Evolutionary conservation across 37 sponge, comb jelly and placozoan species (phyloP), one percentile per base, ranked within the genome.

Genomic region (Halichondria panicea): DNA sequence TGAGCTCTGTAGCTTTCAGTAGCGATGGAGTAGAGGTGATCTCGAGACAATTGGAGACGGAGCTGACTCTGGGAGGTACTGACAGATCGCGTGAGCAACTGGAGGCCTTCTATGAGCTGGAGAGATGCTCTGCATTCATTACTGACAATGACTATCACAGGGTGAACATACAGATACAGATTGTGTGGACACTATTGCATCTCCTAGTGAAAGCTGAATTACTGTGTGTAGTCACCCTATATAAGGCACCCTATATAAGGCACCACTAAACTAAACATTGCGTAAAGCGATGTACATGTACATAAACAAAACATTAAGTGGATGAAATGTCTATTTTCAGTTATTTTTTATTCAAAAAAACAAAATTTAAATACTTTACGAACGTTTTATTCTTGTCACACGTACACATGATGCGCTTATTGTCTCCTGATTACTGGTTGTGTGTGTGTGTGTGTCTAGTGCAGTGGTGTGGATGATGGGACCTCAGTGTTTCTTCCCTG

Each of bases 21-120:
- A 87, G 77, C 50, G 82, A 87, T 55, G 82, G 68, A 0, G 52
- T 32, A 15, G 81, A 67, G 34, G 76, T 79, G 6, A 67, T 87
- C 24, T 43, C 66, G 6, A 68, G 82, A n/a, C 31, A 68, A n/a
- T 28, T 70, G 15, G 81, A 75, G 41, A 1, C 58, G 35, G 63
- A 43, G 19, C 12, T 58, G 6, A 34, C 40, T 0, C 15, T 1
- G 45, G 50, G 12, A 13, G 2, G 42, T 25, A 63, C 37, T 2
- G 37, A 19, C 57, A 43, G 2, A 7, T 27, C 37, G 3, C 37
- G 41, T 27, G 43, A 22, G 24, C 52, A 79, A 12, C 66, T 83
- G 36, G 50, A 55, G 21, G 31, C n/a, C 0, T 90, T 85, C 78
- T 90, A 81, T 55, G 91, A 90, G 78, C 54, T 90, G 6, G 66